phyloP scores from a whole-genome alignment of 2,797 vertebrate genomes.

The Crocidura indochinensis region DNA sequence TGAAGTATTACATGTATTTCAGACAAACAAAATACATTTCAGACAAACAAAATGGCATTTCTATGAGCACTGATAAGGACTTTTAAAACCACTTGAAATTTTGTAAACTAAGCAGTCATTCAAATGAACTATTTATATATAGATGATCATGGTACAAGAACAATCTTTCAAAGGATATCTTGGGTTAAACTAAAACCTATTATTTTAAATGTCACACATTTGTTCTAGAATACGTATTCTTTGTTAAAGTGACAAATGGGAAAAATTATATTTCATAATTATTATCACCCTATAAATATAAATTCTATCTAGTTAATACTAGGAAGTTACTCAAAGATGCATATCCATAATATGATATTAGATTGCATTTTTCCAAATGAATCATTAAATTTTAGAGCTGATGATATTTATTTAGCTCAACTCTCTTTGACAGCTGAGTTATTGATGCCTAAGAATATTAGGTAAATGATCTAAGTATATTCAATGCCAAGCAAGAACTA shows the following conservation, averaged over 20 bases:
- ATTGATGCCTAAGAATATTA: slow-evolving; percentile 44
- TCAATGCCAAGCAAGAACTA: slow-evolving; percentile 9
- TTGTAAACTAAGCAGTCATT: slow-evolving; percentile 61
- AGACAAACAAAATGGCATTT: slow-evolving; percentile 60
- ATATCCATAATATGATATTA: slow-evolving; percentile 51
- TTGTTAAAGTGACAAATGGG: slow-evolving; percentile 67
- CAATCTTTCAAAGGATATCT: slow-evolving; percentile 18
- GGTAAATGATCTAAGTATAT: background rate
- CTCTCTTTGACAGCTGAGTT: slow-evolving; percentile 64
- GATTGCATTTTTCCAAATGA: slow-evolving; percentile 65
- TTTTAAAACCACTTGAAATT: slow-evolving; percentile 23
- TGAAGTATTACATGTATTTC: background rate
- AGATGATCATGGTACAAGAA: slow-evolving; percentile 49
- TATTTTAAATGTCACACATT: slow-evolving; percentile 71
- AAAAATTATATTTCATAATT: slow-evolving; percentile 59
- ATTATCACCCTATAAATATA: slow-evolving; percentile 70
- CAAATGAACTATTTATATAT: background rate
- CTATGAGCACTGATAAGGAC: slow-evolving; percentile 19
- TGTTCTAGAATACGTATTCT: slow-evolving; percentile 58
- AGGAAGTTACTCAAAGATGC: slow-evolving; percentile 65
- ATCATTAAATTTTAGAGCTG: slow-evolving; percentile 57
- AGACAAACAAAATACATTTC: background rate
- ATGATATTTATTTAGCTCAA: slow-evolving; percentile 64
- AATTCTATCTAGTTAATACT: slow-evolving; percentile 54
- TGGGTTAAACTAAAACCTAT: slow-evolving; percentile 47